Evolutionary conservation across 2,888 invertebrate species (phyloP), one percentile per base, ranked within the genome.

Genomic region (Yponomeuta malinellus): DNA sequence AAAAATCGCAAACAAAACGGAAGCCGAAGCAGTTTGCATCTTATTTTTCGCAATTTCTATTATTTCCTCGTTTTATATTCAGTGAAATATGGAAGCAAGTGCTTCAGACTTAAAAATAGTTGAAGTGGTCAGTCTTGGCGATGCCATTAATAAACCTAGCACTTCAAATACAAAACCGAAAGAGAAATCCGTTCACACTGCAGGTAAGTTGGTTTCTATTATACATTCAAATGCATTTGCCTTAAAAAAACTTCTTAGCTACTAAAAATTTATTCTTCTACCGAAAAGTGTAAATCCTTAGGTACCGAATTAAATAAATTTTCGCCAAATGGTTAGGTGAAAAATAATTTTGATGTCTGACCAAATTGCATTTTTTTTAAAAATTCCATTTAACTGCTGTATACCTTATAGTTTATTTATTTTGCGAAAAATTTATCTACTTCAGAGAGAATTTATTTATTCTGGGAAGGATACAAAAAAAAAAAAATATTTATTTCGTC

Each of bases 101-200:
- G 15, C 52, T 59, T 59, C 52, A 2, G 52, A 59, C 52, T 59
- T 59, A 15, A 59, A 59, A 59, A 59, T 59, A 70, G 64, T 48
- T 15, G 67, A 66, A 70, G 37, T 69, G 52, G 15, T 64, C 63
- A 31, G 31, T 31, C 64, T 64, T 10, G 29, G 64, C 29, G 64
- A 64, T 64, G 29, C 10, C 43, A 43, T 5, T 23, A 23, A 64
- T 64, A 64, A 2, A 64, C 64, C 31, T 5, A 64, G 64, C 31
- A 31, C 23, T 10, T 64, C 64, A 3, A 59, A 59, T 12, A 59
- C 12, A 15, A 12, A 1, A 52, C 52, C 12, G 1, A 12, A 3
- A 5, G 1, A 5, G 43, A 43, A 6, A 8, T 5, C 43, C 6
- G 6, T 43, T 43, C 43, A 43, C 43, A 6, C 52, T 1, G 15